Evolutionary conservation across 2,797 vertebrate species (phyloP).

Genomic region (Lepidocolaptes lacrymiger): DNA sequence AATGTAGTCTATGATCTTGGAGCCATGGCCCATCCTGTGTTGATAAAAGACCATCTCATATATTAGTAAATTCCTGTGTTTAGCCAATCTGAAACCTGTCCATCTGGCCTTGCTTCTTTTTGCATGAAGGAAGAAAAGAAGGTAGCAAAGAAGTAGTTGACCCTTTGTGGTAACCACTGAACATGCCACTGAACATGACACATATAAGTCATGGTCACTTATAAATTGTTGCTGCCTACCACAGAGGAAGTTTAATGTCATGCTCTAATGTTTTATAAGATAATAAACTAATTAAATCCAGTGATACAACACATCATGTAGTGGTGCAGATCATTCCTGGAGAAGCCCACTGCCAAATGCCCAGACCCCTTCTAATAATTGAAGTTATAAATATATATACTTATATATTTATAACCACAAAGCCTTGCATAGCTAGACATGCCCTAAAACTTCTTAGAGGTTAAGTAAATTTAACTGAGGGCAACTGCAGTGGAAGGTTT

Average conservation of each 20-base stretch:
- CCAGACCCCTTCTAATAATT: background rate
- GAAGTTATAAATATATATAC: too few species aligned
- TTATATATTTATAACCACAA: background rate
- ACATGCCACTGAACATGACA: too few species aligned
- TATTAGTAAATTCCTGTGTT: background rate
- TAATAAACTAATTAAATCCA: background rate
- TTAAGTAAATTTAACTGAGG: background rate
- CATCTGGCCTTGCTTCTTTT: background rate
- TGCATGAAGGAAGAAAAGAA: background rate
- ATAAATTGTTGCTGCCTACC: background rate
- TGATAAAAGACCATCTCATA: background rate
- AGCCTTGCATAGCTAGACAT: background rate
- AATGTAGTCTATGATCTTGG: background rate
- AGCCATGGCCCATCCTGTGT: background rate
- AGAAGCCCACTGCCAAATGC: background rate
- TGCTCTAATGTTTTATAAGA: background rate
- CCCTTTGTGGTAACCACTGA: background rate
- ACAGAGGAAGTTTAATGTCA: background rate
- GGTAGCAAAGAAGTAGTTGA: background rate
- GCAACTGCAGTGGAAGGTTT: background rate
- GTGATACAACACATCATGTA: background rate
- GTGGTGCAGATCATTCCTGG: background rate
- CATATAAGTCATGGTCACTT: accelerated
- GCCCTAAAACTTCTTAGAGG: background rate
- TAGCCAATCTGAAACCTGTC: background rate